Evolutionary conservation across 2,797 vertebrate species (phyloP).

Genomic region (Tarsius wallacei): DNA sequence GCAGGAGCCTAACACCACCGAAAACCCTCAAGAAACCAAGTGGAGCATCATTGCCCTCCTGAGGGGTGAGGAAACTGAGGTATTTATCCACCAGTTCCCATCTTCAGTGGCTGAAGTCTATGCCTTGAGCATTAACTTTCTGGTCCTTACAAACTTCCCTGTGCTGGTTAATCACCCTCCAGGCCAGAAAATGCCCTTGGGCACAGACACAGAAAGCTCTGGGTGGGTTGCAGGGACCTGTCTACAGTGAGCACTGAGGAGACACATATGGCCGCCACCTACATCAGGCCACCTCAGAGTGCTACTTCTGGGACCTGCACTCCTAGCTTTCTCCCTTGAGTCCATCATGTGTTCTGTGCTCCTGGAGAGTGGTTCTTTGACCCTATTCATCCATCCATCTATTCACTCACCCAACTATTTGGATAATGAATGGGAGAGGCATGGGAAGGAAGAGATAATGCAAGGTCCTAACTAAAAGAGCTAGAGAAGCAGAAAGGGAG

Average conservation of each 20-base stretch:
- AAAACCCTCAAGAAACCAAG: background rate
- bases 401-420: background rate
- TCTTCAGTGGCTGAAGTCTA: background rate
- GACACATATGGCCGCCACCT: background rate
- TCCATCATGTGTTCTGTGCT: background rate
- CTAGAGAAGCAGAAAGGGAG: background rate
- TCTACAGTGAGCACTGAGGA: background rate
- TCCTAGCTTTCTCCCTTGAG: background rate
- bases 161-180: background rate
- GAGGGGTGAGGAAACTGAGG: background rate
- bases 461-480: background rate
- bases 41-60: background rate
- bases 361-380: background rate
- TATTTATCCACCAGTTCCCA: background rate
- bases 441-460: background rate
- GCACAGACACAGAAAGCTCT: background rate
- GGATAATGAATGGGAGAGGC: background rate
- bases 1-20: background rate
- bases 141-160: background rate
- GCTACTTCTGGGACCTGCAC: background rate
- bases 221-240: too few relatives aligned
- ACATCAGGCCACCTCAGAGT: background rate
- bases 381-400: background rate
- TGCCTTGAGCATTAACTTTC: background rate
- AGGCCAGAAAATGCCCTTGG: background rate